Conservation (phyloP, 2,888 invertebrate species). For the Shargacucullia verbasci region DNA sequence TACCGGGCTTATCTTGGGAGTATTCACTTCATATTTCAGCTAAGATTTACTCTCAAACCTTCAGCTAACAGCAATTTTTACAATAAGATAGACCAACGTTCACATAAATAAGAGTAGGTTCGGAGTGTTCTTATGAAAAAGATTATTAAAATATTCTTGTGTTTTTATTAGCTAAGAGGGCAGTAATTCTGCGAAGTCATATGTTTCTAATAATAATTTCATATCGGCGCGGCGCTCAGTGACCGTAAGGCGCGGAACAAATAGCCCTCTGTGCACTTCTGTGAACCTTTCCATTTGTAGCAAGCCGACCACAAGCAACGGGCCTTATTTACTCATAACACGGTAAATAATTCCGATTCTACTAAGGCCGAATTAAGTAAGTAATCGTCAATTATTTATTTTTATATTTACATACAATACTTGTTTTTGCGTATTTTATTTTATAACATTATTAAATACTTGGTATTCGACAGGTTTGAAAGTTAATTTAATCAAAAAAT, state of each 20-base stretch:
- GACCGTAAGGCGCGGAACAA: conserved; percentile 78
- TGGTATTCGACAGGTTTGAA: conserved; percentile 17
- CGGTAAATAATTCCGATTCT: conserved; percentile 70
- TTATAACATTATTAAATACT: conserved; percentile 57
- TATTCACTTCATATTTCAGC: conserved; percentile 12
- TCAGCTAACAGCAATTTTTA: too few species aligned
- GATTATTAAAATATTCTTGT: conserved; percentile 22
- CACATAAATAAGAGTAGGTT: too few species aligned
- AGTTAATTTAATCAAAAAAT: conserved; percentile 11
- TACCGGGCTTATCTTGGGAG: conserved; percentile 21
- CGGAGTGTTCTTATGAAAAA: neutral
- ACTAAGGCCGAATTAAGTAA: conserved; percentile 59
- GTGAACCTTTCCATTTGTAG: conserved; percentile 80
- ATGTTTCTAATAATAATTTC: conserved; percentile 85
- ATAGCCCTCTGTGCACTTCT: conserved; percentile 82
- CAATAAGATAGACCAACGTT: neutral
- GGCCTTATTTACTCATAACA: conserved; percentile 73
- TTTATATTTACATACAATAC: conserved; percentile 71
- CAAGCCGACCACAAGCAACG: conserved; percentile 63
- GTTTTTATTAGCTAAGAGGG: conserved; percentile 37
- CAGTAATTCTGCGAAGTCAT: conserved; percentile 66
- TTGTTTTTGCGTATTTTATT: conserved; percentile 57
- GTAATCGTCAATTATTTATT: conserved; percentile 53
- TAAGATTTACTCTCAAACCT: too few species aligned
- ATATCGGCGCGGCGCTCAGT: conserved; percentile 75